Evolutionary conservation across 2,113 vertebrate genomes (phyloP).

Genomic region (Dromaius novaehollandiae): DNA sequence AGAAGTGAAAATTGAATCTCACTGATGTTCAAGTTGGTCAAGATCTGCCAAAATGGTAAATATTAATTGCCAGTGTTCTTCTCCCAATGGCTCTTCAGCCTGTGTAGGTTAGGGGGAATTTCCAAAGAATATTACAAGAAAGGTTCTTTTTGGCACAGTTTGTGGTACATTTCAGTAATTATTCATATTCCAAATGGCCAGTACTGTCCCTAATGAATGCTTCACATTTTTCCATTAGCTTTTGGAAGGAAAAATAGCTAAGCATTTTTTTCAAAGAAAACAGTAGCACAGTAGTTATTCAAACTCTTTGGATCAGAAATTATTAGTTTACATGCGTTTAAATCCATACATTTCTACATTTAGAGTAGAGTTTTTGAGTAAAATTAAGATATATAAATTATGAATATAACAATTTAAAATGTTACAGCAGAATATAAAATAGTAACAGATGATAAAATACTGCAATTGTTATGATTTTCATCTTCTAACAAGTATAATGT

Average conservation of each 20-base stretch:
- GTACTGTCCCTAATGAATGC: background rate
- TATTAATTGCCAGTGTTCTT: background rate
- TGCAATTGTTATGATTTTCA: background rate
- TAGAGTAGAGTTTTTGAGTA: background rate
- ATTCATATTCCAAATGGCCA: background rate
- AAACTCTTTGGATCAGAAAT: background rate
- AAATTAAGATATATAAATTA: background rate
- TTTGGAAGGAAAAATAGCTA: background rate
- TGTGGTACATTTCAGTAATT: background rate
- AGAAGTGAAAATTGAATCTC: slow-evolving; percentile 1
- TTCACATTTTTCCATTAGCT: background rate
- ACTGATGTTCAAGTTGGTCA: background rate
- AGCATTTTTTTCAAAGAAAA: background rate
- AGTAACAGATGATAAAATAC: background rate
- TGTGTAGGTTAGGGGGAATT: background rate
- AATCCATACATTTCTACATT: background rate
- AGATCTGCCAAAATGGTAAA: background rate
- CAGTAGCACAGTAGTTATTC: background rate
- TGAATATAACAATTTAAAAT: background rate
- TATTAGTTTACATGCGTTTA: background rate
- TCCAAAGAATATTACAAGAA: background rate
- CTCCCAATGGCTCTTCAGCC: background rate
- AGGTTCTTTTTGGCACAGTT: background rate
- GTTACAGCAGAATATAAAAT: background rate
- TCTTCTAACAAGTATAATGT: background rate